A percentile compares a stretch with the other conserved stretches of the same genome.
Conservation (phyloP, 1,140 invertebrate species). For the Lordiphosa collinella region DNA sequence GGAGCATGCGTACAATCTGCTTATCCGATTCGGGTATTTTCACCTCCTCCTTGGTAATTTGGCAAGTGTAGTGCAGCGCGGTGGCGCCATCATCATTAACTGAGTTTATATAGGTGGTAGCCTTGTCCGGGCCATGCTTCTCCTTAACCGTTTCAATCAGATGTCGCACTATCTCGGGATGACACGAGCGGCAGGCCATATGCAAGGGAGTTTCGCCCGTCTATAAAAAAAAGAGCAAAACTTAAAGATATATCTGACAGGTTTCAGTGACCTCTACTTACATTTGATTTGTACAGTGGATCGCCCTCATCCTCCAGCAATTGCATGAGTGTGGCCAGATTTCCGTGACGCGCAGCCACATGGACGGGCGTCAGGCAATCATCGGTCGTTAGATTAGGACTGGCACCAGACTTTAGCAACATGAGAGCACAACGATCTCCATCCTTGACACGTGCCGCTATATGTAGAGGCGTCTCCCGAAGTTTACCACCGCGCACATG, state of each 20-base stretch:
- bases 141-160: constrained; percentile 92
- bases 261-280: constrained; percentile 69
- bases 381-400: constrained; percentile 94
- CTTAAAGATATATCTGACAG: neutral
- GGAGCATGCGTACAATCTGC: constrained; percentile 92
- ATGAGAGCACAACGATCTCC: constrained; percentile 98
- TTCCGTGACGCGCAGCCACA: constrained; percentile 93
- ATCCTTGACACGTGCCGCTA: constrained; percentile 94
- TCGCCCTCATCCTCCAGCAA: constrained; percentile 95
- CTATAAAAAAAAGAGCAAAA: constrained; percentile 80
- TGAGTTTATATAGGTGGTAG: constrained; percentile 88
- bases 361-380: constrained; percentile 97
- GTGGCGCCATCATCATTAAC: constrained; percentile 95
- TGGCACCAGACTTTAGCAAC: constrained; percentile 97
- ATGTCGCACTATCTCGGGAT: constrained; percentile 91
- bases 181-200: constrained; percentile 91
- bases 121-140: constrained; percentile 85
- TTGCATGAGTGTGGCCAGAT: constrained; percentile 90
- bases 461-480: constrained; percentile 96
- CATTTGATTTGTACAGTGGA: constrained; percentile 93
- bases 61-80: constrained; percentile 93
- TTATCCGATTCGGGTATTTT: constrained; percentile 89
- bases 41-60: constrained; percentile 89
- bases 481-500: constrained; percentile 94
- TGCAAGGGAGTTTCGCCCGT: constrained; percentile 97